Percentiles rank a stretch among this genome's conserved stretches.
These are phyloP conservation scores for Camelus bactrianus DNA, from an alignment of 2,113 vertebrate genomes.

Conservation along the genomic window DNA sequence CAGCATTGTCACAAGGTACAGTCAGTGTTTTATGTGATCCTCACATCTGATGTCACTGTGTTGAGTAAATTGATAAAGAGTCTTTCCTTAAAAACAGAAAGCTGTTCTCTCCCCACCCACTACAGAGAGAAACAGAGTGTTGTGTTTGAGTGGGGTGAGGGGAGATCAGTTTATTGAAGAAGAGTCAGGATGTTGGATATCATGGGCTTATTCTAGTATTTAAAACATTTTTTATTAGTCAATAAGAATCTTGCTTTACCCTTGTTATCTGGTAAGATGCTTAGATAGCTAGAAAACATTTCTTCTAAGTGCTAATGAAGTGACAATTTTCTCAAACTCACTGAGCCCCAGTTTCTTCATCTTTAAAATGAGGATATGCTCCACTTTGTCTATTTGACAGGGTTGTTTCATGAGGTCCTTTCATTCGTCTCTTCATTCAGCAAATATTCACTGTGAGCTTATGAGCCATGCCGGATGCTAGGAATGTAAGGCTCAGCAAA, in stretches of 20 bases:
- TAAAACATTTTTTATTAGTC: not conserved
- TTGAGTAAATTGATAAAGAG: not conserved
- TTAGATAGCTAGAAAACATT: not conserved
- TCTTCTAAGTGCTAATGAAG: not conserved
- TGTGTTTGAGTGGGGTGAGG: not conserved
- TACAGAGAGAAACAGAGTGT: not conserved
- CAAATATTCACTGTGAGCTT: not conserved
- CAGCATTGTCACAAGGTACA: not conserved
- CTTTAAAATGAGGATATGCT: not conserved
- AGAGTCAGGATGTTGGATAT: not conserved
- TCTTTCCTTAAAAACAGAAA: slow-evolving; percentile 19
- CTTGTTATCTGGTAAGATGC: not conserved
- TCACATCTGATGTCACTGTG: slow-evolving; percentile 8
- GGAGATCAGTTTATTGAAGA: not conserved
- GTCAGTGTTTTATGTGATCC: not conserved
- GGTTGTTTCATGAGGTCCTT: not conserved
- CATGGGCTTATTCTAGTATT: not conserved
- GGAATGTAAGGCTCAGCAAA: not conserved
- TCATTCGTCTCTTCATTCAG: not conserved
- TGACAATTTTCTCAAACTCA: not conserved
- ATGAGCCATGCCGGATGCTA: not conserved
- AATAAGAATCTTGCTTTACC: not conserved
- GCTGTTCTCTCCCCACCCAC: not conserved
- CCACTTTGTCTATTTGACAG: not conserved
- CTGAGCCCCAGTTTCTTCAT: not conserved